These are phyloP conservation scores for Caenorhabditis sulstoni DNA, from an alignment of 2,888 invertebrate species.

Conservation along the genomic window DNA sequence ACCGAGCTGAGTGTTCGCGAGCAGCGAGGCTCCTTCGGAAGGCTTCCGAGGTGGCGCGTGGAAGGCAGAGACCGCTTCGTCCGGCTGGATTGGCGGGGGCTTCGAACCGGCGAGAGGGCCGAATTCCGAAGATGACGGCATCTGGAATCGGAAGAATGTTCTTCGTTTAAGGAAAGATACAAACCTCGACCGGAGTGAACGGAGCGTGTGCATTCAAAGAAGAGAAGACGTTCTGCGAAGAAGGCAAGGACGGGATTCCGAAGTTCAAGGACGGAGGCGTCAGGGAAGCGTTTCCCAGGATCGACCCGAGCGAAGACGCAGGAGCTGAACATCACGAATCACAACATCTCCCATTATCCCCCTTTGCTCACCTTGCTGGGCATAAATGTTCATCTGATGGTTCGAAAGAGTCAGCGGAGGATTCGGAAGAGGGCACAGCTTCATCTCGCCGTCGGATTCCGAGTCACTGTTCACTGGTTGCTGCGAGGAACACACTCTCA, in stretches of 20 bases:
- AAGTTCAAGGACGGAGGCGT: constrained; percentile 31
- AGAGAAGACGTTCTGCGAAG: constrained; percentile 31
- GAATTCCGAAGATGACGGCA: constrained; percentile 47
- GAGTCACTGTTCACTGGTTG: constrained; percentile 50
- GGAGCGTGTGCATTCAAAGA: constrained; percentile 47
- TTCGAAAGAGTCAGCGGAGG: constrained; percentile 30
- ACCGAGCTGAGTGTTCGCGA: constrained; percentile 30
- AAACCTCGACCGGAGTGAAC: constrained; percentile 55
- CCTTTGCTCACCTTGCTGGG: constrained; percentile 23
- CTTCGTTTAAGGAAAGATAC: background rate
- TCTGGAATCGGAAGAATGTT: constrained; percentile 11
- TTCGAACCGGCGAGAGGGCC: constrained; percentile 63
- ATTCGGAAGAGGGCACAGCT: constrained; percentile 41
- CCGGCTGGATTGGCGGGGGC: constrained; percentile 33
- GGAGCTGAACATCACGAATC: constrained; percentile 16
- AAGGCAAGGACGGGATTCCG: constrained; percentile 23
- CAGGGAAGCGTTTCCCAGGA: constrained; percentile 37
- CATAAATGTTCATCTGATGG: constrained; percentile 49
- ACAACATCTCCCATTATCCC: background rate
- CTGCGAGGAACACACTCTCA: background rate
- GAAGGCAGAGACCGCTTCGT: constrained; percentile 46
- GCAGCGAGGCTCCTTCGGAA: constrained; percentile 18
- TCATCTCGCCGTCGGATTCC: constrained; percentile 52
- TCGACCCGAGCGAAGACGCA: constrained; percentile 19
- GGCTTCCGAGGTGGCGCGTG: constrained; percentile 20